These are phyloP conservation scores for Picathartes gymnocephalus DNA, from an alignment of 2,113 vertebrate genomes.

Conservation along the genomic window DNA sequence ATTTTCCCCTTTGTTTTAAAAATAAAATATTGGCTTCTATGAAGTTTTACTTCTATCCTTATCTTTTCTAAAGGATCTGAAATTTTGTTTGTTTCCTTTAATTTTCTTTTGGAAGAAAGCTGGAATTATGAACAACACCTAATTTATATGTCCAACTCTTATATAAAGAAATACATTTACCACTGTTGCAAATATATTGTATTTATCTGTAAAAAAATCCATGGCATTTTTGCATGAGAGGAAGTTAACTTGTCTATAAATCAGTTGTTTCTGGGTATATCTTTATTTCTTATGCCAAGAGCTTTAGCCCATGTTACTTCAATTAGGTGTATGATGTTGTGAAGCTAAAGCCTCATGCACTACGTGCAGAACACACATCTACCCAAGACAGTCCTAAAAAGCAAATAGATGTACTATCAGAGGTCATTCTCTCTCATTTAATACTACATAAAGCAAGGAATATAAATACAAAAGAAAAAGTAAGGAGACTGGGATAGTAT, in stretches of 20 bases:
- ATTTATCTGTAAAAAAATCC: constrained; percentile 13
- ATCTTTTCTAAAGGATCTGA: constrained; percentile 8
- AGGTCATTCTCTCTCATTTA: neutral
- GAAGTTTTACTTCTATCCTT: constrained; percentile 4
- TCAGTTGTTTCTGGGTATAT: neutral
- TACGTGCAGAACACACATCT: neutral
- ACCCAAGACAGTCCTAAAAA: neutral
- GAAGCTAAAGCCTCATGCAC: neutral
- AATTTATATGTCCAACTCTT: neutral
- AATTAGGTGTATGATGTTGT: neutral
- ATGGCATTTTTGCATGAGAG: neutral
- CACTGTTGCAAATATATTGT: neutral
- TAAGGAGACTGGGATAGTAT: neutral
- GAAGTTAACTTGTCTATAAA: constrained; percentile 6
- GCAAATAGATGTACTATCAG: neutral
- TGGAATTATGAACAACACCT: neutral
- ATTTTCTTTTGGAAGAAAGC: constrained; percentile 6
- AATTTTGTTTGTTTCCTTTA: neutral
- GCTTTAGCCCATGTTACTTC: neutral
- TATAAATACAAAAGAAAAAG: constrained; percentile 6
- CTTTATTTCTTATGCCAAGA: neutral
- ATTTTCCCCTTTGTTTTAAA: constrained; percentile 45
- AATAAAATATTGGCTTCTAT: constrained; percentile 41
- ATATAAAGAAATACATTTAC: neutral
- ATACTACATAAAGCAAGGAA: neutral